Conservation (phyloP, 2,113 vertebrate genomes). For the Bucco capensis region DNA sequence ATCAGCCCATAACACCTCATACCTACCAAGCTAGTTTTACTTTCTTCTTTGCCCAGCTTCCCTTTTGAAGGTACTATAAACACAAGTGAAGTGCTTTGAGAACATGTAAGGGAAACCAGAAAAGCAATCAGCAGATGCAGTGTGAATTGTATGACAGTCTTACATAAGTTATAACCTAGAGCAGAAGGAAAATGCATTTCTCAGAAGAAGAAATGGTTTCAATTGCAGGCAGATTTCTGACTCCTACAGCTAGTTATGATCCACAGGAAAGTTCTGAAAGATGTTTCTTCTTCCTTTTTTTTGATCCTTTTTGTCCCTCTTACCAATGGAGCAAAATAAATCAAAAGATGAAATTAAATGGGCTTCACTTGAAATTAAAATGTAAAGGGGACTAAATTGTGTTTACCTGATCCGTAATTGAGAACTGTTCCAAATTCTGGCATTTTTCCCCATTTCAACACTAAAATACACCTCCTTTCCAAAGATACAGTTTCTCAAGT, state of each 20-base stretch:
- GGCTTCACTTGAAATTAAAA: background rate
- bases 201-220: background rate
- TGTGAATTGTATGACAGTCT: accelerated
- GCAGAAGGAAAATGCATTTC: background rate
- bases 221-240: conserved; percentile 23
- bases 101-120: background rate
- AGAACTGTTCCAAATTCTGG: background rate
- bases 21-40: conserved; percentile 43
- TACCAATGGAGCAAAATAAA: background rate
- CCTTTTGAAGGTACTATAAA: conserved; percentile 37
- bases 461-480: background rate
- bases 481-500: conserved; percentile 35
- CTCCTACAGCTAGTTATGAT: background rate
- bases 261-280: background rate
- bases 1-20: background rate
- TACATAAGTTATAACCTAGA: background rate
- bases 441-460: background rate
- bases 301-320: background rate
- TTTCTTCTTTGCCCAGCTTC: conserved; percentile 38
- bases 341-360: background rate
- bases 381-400: background rate
- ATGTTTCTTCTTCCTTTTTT: background rate
- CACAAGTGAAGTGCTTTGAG: conserved; percentile 9
- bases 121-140: background rate
- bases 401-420: background rate